Evolutionary conservation across 2,797 vertebrate genomes (phyloP), one percentile per base, ranked within the genome.

Genomic region (Sebastes taczanowskii): DNA sequence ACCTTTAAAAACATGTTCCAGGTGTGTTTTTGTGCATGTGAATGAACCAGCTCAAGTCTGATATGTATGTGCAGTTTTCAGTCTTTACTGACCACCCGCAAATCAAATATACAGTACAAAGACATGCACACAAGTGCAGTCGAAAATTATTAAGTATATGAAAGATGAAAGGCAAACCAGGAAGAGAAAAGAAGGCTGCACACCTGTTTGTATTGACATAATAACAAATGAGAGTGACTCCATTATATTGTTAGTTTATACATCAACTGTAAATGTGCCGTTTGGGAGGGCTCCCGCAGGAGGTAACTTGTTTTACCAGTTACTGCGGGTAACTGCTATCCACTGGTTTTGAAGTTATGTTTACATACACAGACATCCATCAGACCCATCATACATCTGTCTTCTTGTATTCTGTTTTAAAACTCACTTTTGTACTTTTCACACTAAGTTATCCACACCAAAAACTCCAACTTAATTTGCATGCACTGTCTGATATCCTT

Each of bases 1-100:
- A 97, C 93, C 92, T 98, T 98, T 71, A 97, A 91, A 84, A 97
- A 94, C 88, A 97, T 96, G 96, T 97, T 99, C 91, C 91, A 97
- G 96, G 97, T 98, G 27, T 14, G 90, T 89, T 58, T 49, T 65
- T 69, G 35, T 65, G 20, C 20, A 59, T 69, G 34, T 56, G 22
- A 69, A 67, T 58, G 10, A 85, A 56, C 30, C 53, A 11, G 35
- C 9, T 29, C 11, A 42, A 5, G n/a, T 46, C 11, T 70, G 11
- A 59, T 34, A 1, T 65, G 46, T 10, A 49, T n/a, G 13, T 69
- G 74, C 58, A 65, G 46, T 68, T 77, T 71, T 65, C 0, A 65
- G 46, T 79, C 29, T 56, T 46, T 62, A 34, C 29, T 59, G 8
- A 62, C 70, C n/a, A 23, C 4, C 42, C 7, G 52, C 18, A 7